Evolutionary conservation across 2,888 invertebrate species (phyloP).

Genomic region (Choristoneura rosaceana): DNA sequence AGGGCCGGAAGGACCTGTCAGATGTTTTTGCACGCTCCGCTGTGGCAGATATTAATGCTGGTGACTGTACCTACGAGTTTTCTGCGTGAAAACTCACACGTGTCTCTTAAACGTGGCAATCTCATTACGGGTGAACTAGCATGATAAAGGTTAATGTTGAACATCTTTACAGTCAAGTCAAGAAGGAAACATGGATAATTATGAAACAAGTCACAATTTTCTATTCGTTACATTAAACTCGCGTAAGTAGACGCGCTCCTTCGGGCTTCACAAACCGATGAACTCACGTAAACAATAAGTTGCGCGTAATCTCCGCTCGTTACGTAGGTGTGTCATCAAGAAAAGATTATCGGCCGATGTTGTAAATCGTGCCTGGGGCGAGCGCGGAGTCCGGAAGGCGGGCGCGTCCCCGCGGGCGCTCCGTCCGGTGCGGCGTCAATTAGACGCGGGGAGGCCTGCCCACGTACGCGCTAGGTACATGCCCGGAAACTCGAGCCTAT

Average conservation of each 20-base stretch:
- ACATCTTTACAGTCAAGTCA: too few relatives aligned
- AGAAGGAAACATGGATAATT: too few relatives aligned
- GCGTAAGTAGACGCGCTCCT: neutral
- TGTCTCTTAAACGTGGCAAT: too few relatives aligned
- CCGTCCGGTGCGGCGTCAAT: conserved; percentile 79
- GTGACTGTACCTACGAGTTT: too few relatives aligned
- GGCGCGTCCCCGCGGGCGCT: conserved; percentile 76
- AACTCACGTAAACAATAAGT: conserved; percentile 41
- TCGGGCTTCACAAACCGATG: conserved; percentile 13
- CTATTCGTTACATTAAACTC: neutral
- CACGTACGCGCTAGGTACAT: conserved; percentile 56
- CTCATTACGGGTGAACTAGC: too few relatives aligned
- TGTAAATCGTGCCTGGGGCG: conserved; percentile 73
- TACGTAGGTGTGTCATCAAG: conserved; percentile 70
- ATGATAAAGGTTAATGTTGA: too few relatives aligned
- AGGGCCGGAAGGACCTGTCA: too few relatives aligned
- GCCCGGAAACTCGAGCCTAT: conserved; percentile 79
- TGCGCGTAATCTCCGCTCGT: conserved; percentile 39
- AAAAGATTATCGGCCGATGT: conserved; percentile 82
- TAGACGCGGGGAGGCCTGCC: conserved; percentile 68
- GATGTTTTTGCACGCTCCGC: too few relatives aligned
- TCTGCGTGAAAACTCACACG: too few relatives aligned
- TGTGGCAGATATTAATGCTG: too few relatives aligned
- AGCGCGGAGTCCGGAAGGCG: conserved; percentile 70
- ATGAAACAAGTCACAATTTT: neutral